phyloP scores from a whole-genome alignment of 2,797 vertebrate species.

The Argyrosomus regius region DNA sequence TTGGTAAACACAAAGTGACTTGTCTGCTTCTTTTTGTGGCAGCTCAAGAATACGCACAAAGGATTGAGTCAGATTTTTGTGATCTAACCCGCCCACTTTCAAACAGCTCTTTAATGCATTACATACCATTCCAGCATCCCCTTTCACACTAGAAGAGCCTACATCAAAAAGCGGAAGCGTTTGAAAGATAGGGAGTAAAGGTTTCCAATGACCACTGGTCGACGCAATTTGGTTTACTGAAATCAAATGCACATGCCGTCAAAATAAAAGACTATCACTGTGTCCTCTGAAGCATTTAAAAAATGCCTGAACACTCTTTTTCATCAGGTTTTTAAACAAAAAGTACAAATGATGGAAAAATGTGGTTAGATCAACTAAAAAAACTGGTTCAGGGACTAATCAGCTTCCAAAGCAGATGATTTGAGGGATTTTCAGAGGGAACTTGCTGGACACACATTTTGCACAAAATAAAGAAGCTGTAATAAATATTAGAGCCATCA shows the following conservation, averaged over 20 bases:
- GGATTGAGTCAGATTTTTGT: slow-evolving; percentile 48
- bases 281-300: slow-evolving; percentile 34
- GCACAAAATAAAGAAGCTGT: slow-evolving; percentile 50
- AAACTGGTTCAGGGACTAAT: slow-evolving; percentile 39
- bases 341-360: slow-evolving; percentile 20
- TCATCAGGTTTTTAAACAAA: slow-evolving; percentile 37
- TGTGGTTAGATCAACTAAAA: slow-evolving; percentile 26
- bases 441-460: slow-evolving; percentile 41
- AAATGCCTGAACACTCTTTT: slow-evolving; percentile 22
- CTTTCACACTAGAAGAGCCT: slow-evolving; percentile 19
- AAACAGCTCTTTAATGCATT: slow-evolving; percentile 35
- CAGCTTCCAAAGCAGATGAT: slow-evolving; percentile 49
- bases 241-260: slow-evolving; percentile 15
- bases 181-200: slow-evolving; percentile 25
- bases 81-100: slow-evolving; percentile 42
- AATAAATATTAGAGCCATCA: slow-evolving; percentile 45
- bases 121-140: slow-evolving; percentile 20
- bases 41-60: slow-evolving; percentile 38
- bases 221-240: slow-evolving; percentile 20
- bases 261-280: slow-evolving; percentile 13
- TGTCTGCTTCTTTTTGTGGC: slow-evolving; percentile 25
- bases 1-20: slow-evolving; percentile 27
- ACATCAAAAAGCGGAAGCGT: slow-evolving; percentile 27
- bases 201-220: slow-evolving; percentile 42
- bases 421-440: slow-evolving; percentile 52